A percentile compares a stretch with the other conserved stretches of the same genome.
Conservation (phyloP, 2,797 vertebrate species). For the Sebastolobus altivelis region DNA sequence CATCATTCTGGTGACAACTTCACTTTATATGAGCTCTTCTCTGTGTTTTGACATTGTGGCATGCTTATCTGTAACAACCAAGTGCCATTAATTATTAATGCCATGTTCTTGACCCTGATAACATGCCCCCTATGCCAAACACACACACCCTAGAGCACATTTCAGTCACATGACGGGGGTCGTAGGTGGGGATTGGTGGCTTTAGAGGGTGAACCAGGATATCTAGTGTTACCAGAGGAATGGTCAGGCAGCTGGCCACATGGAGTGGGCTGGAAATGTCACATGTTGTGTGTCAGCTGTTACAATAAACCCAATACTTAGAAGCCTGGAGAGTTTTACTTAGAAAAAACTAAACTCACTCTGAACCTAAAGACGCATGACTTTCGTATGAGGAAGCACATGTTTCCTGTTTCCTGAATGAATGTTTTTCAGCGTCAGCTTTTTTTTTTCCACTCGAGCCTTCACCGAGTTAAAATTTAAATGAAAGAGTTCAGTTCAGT, state of each 20-base stretch:
- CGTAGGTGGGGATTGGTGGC: constrained; percentile 46
- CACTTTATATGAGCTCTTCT: neutral
- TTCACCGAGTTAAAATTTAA: constrained; percentile 3
- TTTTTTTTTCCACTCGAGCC: neutral
- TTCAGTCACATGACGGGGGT: constrained; percentile 48
- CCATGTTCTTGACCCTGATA: constrained; percentile 46
- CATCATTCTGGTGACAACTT: neutral
- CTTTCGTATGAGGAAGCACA: constrained; percentile 1
- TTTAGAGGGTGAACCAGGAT: constrained; percentile 58
- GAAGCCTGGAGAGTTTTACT: neutral
- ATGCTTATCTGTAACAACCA: constrained; percentile 18
- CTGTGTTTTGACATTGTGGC: neutral
- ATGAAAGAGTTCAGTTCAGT: neutral
- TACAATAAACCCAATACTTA: constrained; percentile 43
- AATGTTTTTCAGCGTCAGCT: constrained; percentile 39
- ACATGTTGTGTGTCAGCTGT: constrained; percentile 60
- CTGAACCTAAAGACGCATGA: constrained; percentile 10
- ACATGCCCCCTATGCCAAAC: constrained; percentile 12
- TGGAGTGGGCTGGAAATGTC: constrained; percentile 49
- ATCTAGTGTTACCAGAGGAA: constrained; percentile 31
- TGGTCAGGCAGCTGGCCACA: constrained; percentile 46
- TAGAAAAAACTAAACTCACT: neutral
- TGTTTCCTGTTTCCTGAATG: constrained; percentile 63
- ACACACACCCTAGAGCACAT: constrained; percentile 1
- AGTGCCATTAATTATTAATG: constrained; percentile 58